A percentile compares a stretch with the other conserved stretches of the same genome.
phyloP scores from a whole-genome alignment of 2,113 vertebrate species.

The Progne subis region DNA sequence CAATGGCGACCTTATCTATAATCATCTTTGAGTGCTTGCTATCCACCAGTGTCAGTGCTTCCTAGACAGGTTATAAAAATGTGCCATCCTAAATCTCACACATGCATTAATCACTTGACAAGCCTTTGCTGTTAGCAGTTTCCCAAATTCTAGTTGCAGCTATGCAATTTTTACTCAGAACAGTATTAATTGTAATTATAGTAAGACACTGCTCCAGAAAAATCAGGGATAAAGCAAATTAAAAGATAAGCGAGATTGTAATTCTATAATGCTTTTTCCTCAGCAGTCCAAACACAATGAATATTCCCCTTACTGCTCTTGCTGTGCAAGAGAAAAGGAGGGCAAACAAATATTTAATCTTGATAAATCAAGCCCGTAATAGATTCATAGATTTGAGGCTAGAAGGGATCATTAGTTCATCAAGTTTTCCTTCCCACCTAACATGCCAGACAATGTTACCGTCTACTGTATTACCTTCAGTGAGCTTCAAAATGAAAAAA shows the following conservation, averaged over 20 bases:
- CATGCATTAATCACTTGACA: constrained; percentile 39
- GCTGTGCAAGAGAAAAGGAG: neutral
- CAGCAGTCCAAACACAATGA: neutral
- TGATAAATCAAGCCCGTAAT: neutral
- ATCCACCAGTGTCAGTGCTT: neutral
- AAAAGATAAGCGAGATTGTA: neutral
- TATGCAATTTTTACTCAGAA: neutral
- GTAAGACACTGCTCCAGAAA: neutral
- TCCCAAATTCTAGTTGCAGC: neutral
- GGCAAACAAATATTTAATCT: constrained; percentile 11
- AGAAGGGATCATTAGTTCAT: neutral
- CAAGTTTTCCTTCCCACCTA: neutral
- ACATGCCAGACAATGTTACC: neutral
- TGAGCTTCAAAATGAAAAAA: neutral
- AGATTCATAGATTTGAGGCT: constrained; percentile 5
- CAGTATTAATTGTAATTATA: neutral
- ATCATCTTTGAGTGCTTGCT: constrained; percentile 35
- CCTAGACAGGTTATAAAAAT: constrained; percentile 40
- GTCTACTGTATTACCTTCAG: neutral
- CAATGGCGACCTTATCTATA: constrained; percentile 36
- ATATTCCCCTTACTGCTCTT: neutral
- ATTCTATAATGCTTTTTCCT: neutral
- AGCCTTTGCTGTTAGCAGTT: neutral
- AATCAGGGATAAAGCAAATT: neutral
- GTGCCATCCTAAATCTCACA: constrained; percentile 8